Evolutionary conservation across 2,888 invertebrate species (phyloP).

Genomic region (Chloroclystis v-ata): DNA sequence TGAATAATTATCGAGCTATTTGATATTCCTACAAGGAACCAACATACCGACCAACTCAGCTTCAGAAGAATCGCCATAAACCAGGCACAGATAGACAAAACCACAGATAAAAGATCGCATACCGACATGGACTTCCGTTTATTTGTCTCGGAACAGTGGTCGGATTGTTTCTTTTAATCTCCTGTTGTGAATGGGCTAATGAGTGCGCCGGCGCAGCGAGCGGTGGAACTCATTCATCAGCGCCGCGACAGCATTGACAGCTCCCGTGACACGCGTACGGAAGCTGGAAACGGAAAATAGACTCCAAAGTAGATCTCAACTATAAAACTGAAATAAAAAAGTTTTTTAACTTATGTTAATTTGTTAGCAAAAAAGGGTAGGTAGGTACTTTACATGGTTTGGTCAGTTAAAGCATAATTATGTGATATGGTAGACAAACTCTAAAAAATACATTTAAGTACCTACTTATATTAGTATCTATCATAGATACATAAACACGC

Average conservation of each 20-base stretch:
- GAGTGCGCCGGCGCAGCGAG: constrained; percentile 52
- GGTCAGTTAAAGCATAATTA: no score
- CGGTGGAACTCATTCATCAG: constrained; percentile 72
- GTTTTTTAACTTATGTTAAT: no score
- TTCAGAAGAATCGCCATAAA: not conserved
- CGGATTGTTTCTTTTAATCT: constrained; percentile 71
- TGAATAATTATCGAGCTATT: no score
- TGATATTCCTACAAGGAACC: no score
- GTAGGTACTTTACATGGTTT: no score
- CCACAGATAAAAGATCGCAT: constrained; percentile 24
- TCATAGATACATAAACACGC: no score
- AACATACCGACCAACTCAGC: no score
- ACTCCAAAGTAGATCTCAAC: not conserved
- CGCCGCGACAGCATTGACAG: constrained; percentile 74
- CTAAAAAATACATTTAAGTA: no score
- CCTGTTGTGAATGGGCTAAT: constrained; percentile 64
- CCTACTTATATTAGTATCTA: no score
- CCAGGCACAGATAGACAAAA: constrained; percentile 4
- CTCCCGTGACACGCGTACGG: constrained; percentile 52
- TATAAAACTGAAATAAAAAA: not conserved
- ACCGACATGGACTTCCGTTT: constrained; percentile 61
- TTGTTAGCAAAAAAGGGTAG: no score
- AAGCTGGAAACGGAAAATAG: constrained; percentile 20
- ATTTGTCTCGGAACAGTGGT: constrained; percentile 47
- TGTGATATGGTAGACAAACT: no score